These are phyloP conservation scores for Acromyrmex charruanus DNA, from an alignment of 1,140 invertebrate genomes.

Conservation along the genomic window DNA sequence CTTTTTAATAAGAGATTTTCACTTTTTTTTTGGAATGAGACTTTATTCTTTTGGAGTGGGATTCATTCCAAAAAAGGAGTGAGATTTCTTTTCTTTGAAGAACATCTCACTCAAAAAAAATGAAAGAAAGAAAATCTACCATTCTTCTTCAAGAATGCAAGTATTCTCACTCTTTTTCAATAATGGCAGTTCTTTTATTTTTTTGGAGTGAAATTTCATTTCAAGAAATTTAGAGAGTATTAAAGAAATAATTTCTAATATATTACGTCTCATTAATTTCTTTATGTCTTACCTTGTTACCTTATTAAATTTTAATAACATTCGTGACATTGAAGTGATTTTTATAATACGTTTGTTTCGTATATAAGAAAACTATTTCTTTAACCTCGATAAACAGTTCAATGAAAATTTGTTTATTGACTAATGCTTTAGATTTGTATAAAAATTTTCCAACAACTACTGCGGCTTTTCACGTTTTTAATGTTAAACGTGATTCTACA, in stretches of 20 bases:
- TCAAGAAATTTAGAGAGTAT: neutral
- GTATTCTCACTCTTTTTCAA: too few species aligned
- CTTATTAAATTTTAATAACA: neutral
- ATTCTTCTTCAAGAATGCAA: too few species aligned
- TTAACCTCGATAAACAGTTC: neutral
- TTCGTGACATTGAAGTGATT: neutral
- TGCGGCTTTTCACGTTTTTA: neutral
- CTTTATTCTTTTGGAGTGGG: too few species aligned
- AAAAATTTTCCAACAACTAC: neutral
- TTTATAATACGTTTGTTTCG: neutral
- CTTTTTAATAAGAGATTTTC: too few species aligned
- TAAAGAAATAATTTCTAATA: neutral
- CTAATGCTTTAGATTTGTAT: neutral
- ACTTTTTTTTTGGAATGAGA: too few species aligned
- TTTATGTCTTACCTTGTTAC: neutral
- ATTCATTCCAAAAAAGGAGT: too few species aligned
- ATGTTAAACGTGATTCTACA: neutral
- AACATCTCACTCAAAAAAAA: too few species aligned
- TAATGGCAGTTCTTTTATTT: too few species aligned
- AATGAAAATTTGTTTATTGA: neutral
- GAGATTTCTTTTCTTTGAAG: too few species aligned
- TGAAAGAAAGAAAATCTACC: too few species aligned
- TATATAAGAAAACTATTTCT: neutral
- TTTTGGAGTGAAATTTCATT: too few species aligned
- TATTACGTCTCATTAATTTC: neutral